These are phyloP conservation scores for Benitochromis conjunctus DNA, from an alignment of 2,113 vertebrate species.

Conservation along the genomic window DNA sequence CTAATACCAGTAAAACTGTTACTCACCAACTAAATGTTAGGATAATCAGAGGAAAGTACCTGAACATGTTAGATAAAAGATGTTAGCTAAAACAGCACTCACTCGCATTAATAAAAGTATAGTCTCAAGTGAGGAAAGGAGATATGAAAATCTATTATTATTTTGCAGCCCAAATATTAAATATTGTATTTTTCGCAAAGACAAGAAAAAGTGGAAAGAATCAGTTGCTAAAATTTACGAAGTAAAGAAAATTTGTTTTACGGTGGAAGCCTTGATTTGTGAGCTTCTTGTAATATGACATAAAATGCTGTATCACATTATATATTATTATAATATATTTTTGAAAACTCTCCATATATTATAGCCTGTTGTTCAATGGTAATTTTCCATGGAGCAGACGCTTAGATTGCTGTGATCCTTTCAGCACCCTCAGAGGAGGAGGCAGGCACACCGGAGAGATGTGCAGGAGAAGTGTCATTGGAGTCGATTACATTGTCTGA, in stretches of 20 bases:
- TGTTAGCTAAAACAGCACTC: not conserved
- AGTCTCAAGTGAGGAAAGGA: not conserved
- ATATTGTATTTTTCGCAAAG: not conserved
- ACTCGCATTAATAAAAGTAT: not conserved
- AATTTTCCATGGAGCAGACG: not conserved
- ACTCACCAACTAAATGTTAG: not conserved
- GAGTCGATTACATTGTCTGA: conserved; percentile 13
- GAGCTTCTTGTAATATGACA: not conserved
- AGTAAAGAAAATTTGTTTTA: not conserved
- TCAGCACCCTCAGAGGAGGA: not conserved
- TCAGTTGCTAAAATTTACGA: not conserved
- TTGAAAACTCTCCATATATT: not conserved
- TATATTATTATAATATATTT: not conserved
- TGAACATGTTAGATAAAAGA: not conserved
- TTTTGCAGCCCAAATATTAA: not conserved
- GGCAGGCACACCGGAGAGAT: not conserved
- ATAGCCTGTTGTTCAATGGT: not conserved
- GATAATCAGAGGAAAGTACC: not conserved
- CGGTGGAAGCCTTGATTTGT: not conserved
- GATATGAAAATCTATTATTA: not conserved
- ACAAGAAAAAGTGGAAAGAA: not conserved
- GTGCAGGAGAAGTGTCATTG: not conserved
- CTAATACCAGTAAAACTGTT: not conserved
- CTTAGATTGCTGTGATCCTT: not conserved
- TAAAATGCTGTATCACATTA: not conserved